Evolutionary conservation across 1,140 invertebrate species (phyloP), one percentile per base, ranked within the genome.

Genomic region (Eciton burchellii): DNA sequence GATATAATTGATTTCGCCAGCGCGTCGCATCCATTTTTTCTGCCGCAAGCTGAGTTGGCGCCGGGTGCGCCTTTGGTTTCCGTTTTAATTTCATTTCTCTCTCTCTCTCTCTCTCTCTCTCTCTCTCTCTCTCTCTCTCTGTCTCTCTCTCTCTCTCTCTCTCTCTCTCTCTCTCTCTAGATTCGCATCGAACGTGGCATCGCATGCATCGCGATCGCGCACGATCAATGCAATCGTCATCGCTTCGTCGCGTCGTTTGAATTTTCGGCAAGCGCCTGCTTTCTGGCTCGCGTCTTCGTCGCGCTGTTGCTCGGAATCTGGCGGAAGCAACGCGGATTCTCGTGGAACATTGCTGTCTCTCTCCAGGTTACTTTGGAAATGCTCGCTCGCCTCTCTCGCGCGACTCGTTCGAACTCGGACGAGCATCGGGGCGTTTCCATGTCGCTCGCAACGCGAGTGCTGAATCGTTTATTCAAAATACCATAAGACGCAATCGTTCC

Each of bases 391-490:
- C n/a, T n/a, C n/a, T n/a, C n/a, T n/a, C n/a, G n/a, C n/a, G n/a
- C n/a, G n/a, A n/a, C n/a, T n/a, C n/a, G n/a, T n/a, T n/a, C n/a
- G n/a, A n/a, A n/a, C n/a, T n/a, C n/a, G n/a, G n/a, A n/a, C n/a
- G n/a, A n/a, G n/a, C n/a, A n/a, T n/a, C n/a, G n/a, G n/a, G n/a
- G n/a, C n/a, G n/a, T n/a, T n/a, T n/a, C n/a, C n/a, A n/a, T n/a
- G n/a, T n/a, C n/a, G n/a, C n/a, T n/a, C n/a, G n/a, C n/a, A n/a
- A n/a, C n/a, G 24, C 63, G 26, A 12, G 24, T 47, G 29, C 14
- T 49, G 83, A 87, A 85, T 85, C 89, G 90, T 93, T 92, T 91
- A 91, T 90, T 90, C 88, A 92, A 93, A 92, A 92, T 84, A 68
- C 83, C 88, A 89, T 92, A 91, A 93, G 92, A 82, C 26, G 19